These are phyloP conservation scores for Alosa alosa DNA, from an alignment of 2,113 vertebrate species.

Conservation along the genomic window DNA sequence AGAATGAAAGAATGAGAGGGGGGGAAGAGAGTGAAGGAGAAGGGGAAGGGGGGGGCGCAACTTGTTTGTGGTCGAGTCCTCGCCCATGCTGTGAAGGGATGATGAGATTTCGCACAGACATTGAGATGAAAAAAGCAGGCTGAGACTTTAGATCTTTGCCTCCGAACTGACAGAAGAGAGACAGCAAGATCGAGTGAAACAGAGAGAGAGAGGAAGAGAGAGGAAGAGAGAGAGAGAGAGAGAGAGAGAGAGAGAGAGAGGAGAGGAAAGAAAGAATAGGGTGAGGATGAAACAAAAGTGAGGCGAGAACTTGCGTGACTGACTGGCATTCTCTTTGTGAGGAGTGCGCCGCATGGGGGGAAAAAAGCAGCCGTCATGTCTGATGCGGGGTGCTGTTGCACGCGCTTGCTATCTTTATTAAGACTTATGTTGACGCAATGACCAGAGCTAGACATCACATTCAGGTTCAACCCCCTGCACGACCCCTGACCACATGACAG, in stretches of 20 bases:
- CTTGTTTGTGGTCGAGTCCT: not conserved
- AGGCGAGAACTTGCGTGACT: conserved; percentile 15
- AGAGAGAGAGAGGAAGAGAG: conserved; percentile 24
- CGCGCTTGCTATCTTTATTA: too few species aligned
- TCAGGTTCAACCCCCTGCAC: too few species aligned
- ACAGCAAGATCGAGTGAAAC: conserved; percentile 44
- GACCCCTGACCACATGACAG: too few species aligned
- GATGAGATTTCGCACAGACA: not conserved
- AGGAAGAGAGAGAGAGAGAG: conserved; percentile 30
- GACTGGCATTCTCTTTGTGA: conserved; percentile 34
- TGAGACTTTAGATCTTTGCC: not conserved
- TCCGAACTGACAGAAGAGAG: not conserved
- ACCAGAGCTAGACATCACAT: too few species aligned
- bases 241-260: conserved; percentile 25
- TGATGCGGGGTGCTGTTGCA: too few species aligned
- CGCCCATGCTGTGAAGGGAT: not conserved
- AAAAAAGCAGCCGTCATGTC: too few species aligned
- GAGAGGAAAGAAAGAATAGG: not conserved
- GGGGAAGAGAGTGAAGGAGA: conserved; percentile 20
- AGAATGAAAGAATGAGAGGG: conserved; percentile 31
- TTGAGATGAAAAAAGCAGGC: not conserved
- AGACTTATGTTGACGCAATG: too few species aligned
- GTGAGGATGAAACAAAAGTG: conserved; percentile 26
- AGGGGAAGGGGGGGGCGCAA: not conserved
- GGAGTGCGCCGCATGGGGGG: not conserved